phyloP scores from a whole-genome alignment of 1,140 invertebrate genomes.

The Philotrypesis tridentata region DNA sequence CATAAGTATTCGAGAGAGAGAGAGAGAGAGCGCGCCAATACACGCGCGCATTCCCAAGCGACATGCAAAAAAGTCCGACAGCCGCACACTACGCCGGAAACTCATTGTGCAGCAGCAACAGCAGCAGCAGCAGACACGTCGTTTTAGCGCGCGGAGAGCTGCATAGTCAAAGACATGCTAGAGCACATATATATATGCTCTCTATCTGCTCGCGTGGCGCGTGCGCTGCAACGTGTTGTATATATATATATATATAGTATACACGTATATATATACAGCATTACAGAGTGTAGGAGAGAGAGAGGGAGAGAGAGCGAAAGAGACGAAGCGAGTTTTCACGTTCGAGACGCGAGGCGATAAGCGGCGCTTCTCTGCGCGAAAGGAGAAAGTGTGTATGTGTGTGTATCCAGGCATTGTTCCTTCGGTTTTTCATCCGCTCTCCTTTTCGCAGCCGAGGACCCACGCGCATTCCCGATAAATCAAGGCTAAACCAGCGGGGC shows the following conservation, averaged over 20 bases:
- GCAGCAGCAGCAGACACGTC: no score
- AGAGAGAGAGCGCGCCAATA: no score
- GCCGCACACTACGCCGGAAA: neutral
- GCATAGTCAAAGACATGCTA: no score
- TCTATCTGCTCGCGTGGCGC: no score
- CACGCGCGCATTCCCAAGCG: neutral
- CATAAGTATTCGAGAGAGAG: no score
- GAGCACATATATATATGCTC: no score
- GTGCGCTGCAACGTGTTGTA: no score
- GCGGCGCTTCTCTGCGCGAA: neutral
- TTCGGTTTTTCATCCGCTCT: slow-evolving; percentile 40
- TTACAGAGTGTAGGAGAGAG: no score
- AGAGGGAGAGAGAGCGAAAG: no score
- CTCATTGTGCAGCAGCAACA: neutral
- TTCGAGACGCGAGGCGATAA: neutral
- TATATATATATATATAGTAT: no score
- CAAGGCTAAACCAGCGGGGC: slow-evolving; percentile 32
- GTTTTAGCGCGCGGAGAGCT: no score
- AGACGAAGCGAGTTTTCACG: neutral
- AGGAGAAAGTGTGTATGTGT: neutral
- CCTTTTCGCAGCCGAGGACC: neutral
- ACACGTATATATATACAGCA: no score
- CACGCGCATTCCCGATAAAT: slow-evolving; percentile 39
- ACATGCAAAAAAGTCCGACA: neutral
- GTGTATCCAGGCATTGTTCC: slow-evolving; percentile 51